These are phyloP conservation scores for Oncorhynchus masou DNA, from an alignment of 2,113 vertebrate genomes.

Conservation along the genomic window DNA sequence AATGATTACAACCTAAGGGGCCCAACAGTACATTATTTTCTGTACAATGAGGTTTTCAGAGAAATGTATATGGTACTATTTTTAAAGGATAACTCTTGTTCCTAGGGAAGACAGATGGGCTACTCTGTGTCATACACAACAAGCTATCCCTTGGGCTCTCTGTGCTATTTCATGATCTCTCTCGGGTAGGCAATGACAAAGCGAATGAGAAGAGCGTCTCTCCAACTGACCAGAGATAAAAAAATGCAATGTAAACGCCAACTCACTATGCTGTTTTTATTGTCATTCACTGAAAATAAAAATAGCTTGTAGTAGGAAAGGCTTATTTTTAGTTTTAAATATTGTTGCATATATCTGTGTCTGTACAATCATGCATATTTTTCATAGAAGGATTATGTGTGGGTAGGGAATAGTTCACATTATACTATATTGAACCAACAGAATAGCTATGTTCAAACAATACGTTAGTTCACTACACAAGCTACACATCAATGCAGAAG, in stretches of 20 bases:
- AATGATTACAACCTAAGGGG: background rate
- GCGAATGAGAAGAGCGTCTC: constrained; percentile 15
- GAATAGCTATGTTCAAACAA: too few species aligned
- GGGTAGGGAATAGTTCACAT: too few species aligned
- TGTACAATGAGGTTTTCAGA: background rate
- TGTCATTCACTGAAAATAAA: background rate
- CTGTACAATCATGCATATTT: too few species aligned
- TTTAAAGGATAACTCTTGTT: constrained; percentile 57
- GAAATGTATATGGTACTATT: constrained; percentile 58
- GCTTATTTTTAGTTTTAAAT: too few species aligned
- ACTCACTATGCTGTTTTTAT: background rate
- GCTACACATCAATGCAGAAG: too few species aligned
- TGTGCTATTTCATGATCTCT: constrained; percentile 33
- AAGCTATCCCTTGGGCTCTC: constrained; percentile 50
- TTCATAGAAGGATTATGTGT: too few species aligned
- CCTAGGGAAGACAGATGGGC: constrained; percentile 56
- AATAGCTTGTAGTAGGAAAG: background rate
- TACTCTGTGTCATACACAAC: constrained; percentile 54
- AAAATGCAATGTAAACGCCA: background rate
- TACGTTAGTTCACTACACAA: too few species aligned
- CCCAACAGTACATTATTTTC: background rate
- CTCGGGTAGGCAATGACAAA: constrained; percentile 44
- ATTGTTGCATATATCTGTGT: too few species aligned
- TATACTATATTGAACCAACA: too few species aligned
- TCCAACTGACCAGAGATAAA: constrained; percentile 18